These are phyloP conservation scores for Microchirus variegatus DNA, from an alignment of 2,797 vertebrate genomes.

Conservation along the genomic window DNA sequence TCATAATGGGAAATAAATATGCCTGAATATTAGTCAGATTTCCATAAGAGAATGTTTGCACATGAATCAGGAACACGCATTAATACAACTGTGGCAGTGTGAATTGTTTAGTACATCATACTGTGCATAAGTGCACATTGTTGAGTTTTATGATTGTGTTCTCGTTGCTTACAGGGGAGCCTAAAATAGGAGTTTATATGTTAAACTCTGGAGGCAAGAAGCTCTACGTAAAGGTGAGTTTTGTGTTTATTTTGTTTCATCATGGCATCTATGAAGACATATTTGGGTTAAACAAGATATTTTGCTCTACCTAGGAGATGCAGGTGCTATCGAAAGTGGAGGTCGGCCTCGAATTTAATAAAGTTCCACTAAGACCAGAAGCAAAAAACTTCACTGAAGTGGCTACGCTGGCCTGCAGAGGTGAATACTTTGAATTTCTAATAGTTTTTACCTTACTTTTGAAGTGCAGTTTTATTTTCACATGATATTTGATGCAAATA, in stretches of 20 bases:
- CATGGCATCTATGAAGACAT: neutral
- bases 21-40: neutral
- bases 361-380: constrained; percentile 85
- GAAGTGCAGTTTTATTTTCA: neutral
- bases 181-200: constrained; percentile 88
- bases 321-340: constrained; percentile 85
- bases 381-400: constrained; percentile 91
- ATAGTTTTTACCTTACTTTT: neutral
- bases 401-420: constrained; percentile 89
- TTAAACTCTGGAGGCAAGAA: constrained; percentile 91
- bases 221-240: constrained; percentile 90
- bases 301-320: constrained; percentile 83
- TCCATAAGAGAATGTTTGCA: neutral
- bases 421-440: constrained; percentile 68
- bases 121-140: neutral
- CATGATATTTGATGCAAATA: neutral
- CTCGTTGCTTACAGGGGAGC: constrained; percentile 81
- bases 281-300: constrained; percentile 4
- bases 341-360: constrained; percentile 84
- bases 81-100: no score
- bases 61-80: neutral
- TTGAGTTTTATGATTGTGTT: constrained; percentile 1
- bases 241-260: neutral
- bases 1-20: neutral
- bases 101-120: neutral